Evolutionary conservation across 30 jellyfish, hydroid and myxozoan genomes (phyloP).

Genomic region (Rhopilema esculentum): DNA sequence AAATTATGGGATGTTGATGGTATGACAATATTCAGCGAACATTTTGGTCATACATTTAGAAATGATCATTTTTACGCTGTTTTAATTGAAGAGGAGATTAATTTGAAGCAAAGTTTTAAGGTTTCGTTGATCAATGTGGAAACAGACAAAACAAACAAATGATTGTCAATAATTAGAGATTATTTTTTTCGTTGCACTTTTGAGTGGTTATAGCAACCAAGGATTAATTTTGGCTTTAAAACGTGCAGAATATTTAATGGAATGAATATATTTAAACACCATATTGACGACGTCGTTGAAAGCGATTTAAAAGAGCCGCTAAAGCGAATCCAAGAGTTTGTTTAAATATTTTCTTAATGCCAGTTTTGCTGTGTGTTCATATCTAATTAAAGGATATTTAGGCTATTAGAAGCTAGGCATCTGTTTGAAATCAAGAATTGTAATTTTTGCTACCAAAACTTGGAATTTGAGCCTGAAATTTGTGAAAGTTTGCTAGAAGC

Average conservation of each 20-base stretch:
- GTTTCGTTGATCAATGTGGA: neutral
- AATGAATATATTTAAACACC: too few species aligned
- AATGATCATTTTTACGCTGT: neutral
- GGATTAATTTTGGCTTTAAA: neutral
- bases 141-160: neutral
- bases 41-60: neutral
- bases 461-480: too few species aligned
- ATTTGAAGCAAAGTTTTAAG: too few species aligned
- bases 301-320: neutral
- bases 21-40: conserved; percentile 25
- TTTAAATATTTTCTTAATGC: neutral
- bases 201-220: too few species aligned
- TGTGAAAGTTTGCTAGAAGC: too few species aligned
- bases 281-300: too few species aligned
- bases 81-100: neutral
- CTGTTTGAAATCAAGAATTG: too few species aligned
- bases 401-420: too few species aligned
- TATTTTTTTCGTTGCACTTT: neutral
- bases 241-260: neutral
- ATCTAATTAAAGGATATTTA: too few species aligned
- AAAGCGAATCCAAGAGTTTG: neutral
- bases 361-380: neutral
- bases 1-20: conserved; percentile 97
- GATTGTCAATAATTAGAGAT: neutral
- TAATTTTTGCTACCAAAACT: too few species aligned